Evolutionary conservation across 2,888 invertebrate species (phyloP).

Genomic region (Apodemia duryi): DNA sequence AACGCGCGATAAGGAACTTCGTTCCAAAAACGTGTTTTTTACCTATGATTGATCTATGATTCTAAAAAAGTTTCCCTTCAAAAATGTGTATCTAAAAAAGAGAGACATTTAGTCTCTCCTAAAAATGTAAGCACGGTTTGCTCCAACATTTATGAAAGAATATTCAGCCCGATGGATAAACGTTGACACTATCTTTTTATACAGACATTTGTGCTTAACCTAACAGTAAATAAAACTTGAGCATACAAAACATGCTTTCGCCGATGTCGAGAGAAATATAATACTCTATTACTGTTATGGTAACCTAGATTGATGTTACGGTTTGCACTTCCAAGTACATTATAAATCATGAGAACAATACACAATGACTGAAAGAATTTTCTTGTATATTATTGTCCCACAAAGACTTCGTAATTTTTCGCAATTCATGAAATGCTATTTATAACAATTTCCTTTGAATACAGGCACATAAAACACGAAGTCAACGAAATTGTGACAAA

Average conservation of each 20-base stretch:
- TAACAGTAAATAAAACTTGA: not conserved
- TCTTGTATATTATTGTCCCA: slow-evolving; percentile 19
- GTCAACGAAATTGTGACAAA: slow-evolving; percentile 53
- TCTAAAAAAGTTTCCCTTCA: too few species aligned
- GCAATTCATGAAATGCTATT: slow-evolving; percentile 39
- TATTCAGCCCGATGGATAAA: not conserved
- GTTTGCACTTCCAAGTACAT: slow-evolving; percentile 5
- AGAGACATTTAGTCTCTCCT: too few species aligned
- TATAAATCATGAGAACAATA: slow-evolving; percentile 16
- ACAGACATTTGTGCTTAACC: not conserved
- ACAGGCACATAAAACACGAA: slow-evolving; percentile 44
- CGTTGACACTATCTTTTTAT: not conserved
- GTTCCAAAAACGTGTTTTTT: too few species aligned
- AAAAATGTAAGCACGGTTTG: too few species aligned
- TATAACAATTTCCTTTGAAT: slow-evolving; percentile 52
- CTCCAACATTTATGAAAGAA: too few species aligned
- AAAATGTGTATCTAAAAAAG: too few species aligned
- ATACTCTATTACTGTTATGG: not conserved
- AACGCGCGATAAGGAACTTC: too few species aligned
- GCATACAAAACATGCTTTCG: not conserved
- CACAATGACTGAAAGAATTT: slow-evolving; percentile 18
- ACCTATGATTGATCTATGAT: too few species aligned
- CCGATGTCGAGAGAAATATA: not conserved
- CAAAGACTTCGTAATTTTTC: slow-evolving; percentile 17
- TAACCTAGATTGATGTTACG: slow-evolving; percentile 4